phyloP scores from a whole-genome alignment of 2,113 vertebrate genomes.

The Seriola dumerili region DNA sequence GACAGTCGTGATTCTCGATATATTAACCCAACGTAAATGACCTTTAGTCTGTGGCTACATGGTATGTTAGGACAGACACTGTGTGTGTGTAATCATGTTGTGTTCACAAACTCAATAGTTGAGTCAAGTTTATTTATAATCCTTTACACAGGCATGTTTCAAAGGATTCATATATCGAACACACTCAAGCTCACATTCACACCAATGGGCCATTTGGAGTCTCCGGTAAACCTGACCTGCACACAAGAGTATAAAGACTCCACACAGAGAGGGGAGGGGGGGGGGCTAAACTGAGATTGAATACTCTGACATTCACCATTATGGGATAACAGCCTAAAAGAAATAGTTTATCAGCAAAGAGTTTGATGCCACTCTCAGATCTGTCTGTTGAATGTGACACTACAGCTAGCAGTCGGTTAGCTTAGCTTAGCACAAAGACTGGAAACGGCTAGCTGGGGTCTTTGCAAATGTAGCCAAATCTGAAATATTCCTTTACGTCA shows the following conservation, averaged over 20 bases:
- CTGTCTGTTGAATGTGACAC: too few species aligned
- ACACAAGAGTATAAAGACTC: not conserved
- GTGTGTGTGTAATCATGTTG: slow-evolving; percentile 23
- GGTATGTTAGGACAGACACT: slow-evolving; percentile 25
- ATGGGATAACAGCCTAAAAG: not conserved
- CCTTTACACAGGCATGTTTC: slow-evolving; percentile 49
- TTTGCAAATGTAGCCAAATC: not conserved
- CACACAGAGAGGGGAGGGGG: not conserved
- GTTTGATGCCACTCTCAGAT: too few species aligned
- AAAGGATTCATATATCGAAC: slow-evolving; percentile 67
- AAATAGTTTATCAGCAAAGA: not conserved
- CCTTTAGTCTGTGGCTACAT: slow-evolving; percentile 46
- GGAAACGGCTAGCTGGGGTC: too few species aligned
- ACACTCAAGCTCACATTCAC: slow-evolving; percentile 10
- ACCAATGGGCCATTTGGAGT: slow-evolving; percentile 27
- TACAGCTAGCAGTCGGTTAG: too few species aligned
- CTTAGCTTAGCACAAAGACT: too few species aligned
- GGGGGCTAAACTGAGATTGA: not conserved
- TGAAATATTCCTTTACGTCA: slow-evolving; percentile 1
- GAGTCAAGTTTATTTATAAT: slow-evolving; percentile 66
- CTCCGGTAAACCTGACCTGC: slow-evolving; percentile 22
- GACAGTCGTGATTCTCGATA: slow-evolving; percentile 43
- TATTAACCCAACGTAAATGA: slow-evolving; percentile 25
- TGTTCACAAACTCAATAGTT: slow-evolving; percentile 39
- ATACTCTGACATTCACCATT: not conserved